Conservation (phyloP, 2,797 vertebrate genomes). For the Amblyraja radiata region DNA sequence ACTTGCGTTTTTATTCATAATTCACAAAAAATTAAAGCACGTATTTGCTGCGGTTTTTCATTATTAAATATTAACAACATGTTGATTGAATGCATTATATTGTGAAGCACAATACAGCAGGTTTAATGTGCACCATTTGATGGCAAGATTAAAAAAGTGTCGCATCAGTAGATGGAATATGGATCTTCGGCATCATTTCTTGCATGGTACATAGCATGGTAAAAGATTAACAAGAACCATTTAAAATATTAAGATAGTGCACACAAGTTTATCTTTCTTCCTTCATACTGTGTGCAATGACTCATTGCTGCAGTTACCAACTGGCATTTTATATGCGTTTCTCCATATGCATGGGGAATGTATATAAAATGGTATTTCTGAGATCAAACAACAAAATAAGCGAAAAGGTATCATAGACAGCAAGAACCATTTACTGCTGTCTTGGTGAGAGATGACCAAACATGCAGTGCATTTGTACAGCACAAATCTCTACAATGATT, state of each 20-base stretch:
- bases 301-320: neutral
- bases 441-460: neutral
- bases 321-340: too few species aligned
- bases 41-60: neutral
- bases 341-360: neutral
- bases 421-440: neutral
- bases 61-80: neutral
- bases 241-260: neutral
- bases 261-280: neutral
- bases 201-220: neutral
- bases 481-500: too few species aligned
- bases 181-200: neutral
- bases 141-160: neutral
- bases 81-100: neutral
- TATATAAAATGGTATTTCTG: neutral
- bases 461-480: neutral
- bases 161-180: neutral
- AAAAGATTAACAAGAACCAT: neutral
- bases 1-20: neutral
- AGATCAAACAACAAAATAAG: neutral
- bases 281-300: neutral
- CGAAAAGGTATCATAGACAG: neutral
- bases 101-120: neutral
- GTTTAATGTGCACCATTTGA: neutral
- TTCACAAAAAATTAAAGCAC: neutral